A percentile compares a stretch with the other conserved stretches of the same genome.
phyloP scores from a whole-genome alignment of 2,797 vertebrate species.

The Lemur catta region DNA sequence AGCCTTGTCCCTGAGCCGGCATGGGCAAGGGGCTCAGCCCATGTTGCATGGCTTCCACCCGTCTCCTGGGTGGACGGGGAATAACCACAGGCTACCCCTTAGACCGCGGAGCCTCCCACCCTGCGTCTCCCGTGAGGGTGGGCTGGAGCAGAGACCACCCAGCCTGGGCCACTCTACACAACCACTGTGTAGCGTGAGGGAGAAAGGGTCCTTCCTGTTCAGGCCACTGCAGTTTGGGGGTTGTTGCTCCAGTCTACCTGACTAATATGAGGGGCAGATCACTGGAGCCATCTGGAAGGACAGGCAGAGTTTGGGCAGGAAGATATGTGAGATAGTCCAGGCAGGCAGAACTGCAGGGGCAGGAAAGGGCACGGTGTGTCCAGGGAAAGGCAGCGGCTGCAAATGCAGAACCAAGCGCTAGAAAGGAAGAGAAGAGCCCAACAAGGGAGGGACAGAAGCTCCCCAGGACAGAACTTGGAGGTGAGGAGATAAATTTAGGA shows the following conservation, averaged over 20 bases:
- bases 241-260: background rate
- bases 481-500: background rate
- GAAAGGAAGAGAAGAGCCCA: background rate
- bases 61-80: background rate
- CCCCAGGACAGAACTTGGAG: too few relatives aligned
- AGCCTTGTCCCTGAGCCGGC: background rate
- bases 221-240: background rate
- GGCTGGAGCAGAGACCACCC: background rate
- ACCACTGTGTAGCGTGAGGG: rapidly evolving
- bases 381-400: background rate
- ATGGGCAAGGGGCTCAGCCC: background rate
- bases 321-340: background rate
- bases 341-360: background rate
- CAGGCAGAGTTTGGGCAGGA: background rate
- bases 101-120: rapidly evolving
- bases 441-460: background rate
- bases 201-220: background rate
- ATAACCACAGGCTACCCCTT: rapidly evolving
- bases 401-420: background rate
- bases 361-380: background rate
- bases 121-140: background rate
- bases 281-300: background rate
- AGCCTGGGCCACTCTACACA: background rate
- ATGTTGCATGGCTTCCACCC: background rate
- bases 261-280: background rate